These are phyloP conservation scores for Listrodromus nycthemerus DNA, from an alignment of 2,888 invertebrate genomes.

Conservation along the genomic window DNA sequence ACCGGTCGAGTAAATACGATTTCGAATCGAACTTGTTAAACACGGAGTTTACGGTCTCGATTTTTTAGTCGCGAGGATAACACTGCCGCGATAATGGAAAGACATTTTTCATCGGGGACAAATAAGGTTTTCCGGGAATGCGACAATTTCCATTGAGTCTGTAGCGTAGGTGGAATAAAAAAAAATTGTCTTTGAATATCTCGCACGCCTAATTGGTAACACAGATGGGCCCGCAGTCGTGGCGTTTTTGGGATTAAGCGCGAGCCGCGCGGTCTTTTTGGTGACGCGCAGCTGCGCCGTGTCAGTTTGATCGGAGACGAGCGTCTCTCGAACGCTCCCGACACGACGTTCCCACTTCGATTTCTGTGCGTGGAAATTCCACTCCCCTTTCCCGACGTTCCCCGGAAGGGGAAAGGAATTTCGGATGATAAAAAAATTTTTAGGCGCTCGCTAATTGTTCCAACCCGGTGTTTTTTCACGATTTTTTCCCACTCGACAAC, in stretches of 20 bases:
- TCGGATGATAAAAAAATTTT: background rate
- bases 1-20: background rate
- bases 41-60: background rate
- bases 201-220: constrained; percentile 60
- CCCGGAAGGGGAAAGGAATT: constrained; percentile 40
- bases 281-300: constrained; percentile 55
- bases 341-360: constrained; percentile 29
- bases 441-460: constrained; percentile 61
- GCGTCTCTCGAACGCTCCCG: constrained; percentile 9
- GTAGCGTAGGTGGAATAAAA: constrained; percentile 36
- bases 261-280: constrained; percentile 13
- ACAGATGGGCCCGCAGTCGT: constrained; percentile 54
- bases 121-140: background rate
- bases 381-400: constrained; percentile 12
- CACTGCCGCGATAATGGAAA: background rate
- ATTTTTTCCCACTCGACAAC: background rate
- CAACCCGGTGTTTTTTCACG: background rate
- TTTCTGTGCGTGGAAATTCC: constrained; percentile 19
- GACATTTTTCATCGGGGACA: background rate
- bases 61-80: background rate
- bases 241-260: constrained; percentile 38
- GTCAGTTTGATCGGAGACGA: constrained; percentile 60
- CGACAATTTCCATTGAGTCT: background rate
- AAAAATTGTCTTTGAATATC: constrained; percentile 47
- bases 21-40: background rate